Percentiles rank a stretch among this genome's conserved stretches.
These are phyloP conservation scores for Agrilus planipennis DNA, from an alignment of 1,140 invertebrate species.

Conservation along the genomic window DNA sequence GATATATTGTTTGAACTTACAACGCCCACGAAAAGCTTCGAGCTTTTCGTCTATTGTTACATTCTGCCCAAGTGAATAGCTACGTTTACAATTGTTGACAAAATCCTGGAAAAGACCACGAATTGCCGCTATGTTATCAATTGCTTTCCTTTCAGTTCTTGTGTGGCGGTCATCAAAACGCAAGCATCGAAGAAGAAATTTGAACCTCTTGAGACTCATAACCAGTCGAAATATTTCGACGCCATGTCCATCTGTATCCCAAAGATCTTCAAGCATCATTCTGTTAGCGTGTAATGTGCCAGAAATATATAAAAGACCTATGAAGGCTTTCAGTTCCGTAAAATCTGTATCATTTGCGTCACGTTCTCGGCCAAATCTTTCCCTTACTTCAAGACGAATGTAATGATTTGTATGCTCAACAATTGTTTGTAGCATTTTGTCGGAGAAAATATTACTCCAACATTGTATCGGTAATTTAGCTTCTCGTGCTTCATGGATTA, in stretches of 20 bases:
- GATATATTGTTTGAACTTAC: slow-evolving; percentile 34
- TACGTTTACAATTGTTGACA: slow-evolving; percentile 20
- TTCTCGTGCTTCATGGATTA: no score
- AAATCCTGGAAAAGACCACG: slow-evolving; percentile 25
- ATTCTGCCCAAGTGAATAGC: slow-evolving; percentile 21
- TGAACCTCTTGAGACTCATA: slow-evolving; percentile 12
- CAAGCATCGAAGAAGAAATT: slow-evolving; percentile 11
- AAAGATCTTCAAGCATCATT: slow-evolving; percentile 18
- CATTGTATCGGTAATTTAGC: no score
- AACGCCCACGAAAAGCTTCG: slow-evolving; percentile 29
- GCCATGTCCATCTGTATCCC: slow-evolving; percentile 19
- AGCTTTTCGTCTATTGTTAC: slow-evolving; percentile 34
- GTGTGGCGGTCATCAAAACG: slow-evolving; percentile 18
- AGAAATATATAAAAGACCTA: slow-evolving; percentile 6
- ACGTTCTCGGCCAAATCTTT: neutral
- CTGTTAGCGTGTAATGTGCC: slow-evolving; percentile 4
- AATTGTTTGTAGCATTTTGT: neutral
- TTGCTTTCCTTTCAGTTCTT: slow-evolving; percentile 5
- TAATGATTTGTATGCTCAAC: neutral
- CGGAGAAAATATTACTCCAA: no score
- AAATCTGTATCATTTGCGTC: neutral
- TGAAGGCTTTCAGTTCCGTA: slow-evolving; percentile 1
- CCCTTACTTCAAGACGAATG: neutral
- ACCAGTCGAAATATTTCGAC: slow-evolving; percentile 14
- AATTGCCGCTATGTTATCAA: slow-evolving; percentile 29